Evolutionary conservation across 2,888 invertebrate species (phyloP), one percentile per base, ranked within the genome.

Genomic region (Rhingia campestris): DNA sequence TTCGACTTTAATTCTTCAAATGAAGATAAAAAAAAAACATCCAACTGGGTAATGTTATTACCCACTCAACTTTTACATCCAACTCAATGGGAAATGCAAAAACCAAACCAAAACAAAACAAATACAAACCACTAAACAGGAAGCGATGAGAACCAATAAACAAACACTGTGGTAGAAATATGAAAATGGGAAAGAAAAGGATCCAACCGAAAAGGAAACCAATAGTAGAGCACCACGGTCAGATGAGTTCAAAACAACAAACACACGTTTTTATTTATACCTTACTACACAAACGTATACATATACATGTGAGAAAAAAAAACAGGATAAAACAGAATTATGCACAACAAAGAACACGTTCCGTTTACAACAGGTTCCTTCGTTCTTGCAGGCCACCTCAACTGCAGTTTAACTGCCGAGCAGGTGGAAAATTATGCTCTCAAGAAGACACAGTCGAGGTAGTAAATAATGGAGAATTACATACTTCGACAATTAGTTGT

Each of bases 301-400:
- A 4, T 43, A 33, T 43, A 54, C 7, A 14, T 10, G 10, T 73
- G n/a, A 32, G 32, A 10, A 22, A 58, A 66, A 30, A 72, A 76
- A 49, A 51, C 66, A 77, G 67, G 72, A 67, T 49, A 73, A 59
- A 75, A 63, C 77, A 45, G 77, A 56, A 67, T 67, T 73, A 67
- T 82, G 77, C 39, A 61, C 12, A 66, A 59, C 47, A 61, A 58
- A 58, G 30, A 66, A 58, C 45, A 54, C n/a, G 41, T 47, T 54
- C 54, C 63, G 49, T 45, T 73, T 67, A 82, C 81, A 82, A 82
- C 81, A 82, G 81, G 81, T 82, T 77, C 56, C 63, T 54, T 59
- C 47, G 47, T 39, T 58, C 37, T 54, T 41, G 14, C 59, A 47
- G 45, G 49, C 35, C 39, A 53, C 41, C 35, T 54, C 59, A 6